These are phyloP conservation scores for Anarsia innoxiella DNA, from an alignment of 2,888 invertebrate species.

Conservation along the genomic window DNA sequence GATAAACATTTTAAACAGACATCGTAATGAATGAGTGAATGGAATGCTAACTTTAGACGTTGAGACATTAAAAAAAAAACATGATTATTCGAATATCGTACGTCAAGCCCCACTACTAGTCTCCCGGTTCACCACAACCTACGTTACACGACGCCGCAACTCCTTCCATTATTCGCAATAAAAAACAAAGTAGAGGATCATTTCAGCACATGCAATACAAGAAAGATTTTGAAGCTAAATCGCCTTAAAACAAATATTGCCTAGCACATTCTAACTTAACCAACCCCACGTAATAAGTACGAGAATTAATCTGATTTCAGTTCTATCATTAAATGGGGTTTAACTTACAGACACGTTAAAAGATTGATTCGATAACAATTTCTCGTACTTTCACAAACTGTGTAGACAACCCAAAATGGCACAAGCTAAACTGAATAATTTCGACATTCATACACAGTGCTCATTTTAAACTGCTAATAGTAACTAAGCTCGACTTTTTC, in stretches of 20 bases:
- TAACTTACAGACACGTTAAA: too few species aligned
- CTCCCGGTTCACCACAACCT: slow-evolving; percentile 16
- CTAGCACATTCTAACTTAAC: too few species aligned
- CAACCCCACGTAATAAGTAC: slow-evolving; percentile 6
- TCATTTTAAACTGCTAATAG: too few species aligned
- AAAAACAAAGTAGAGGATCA: too few species aligned
- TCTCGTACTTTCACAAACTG: too few species aligned
- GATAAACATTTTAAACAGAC: slow-evolving; percentile 19
- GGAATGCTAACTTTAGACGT: slow-evolving; percentile 44
- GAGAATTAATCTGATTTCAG: not conserved
- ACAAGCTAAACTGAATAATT: too few species aligned
- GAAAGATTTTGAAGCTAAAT: not conserved
- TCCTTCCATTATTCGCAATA: too few species aligned
- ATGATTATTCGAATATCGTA: slow-evolving; percentile 21
- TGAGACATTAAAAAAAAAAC: too few species aligned
- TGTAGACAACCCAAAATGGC: too few species aligned
- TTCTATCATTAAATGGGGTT: not conserved
- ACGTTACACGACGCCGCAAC: slow-evolving; percentile 18
- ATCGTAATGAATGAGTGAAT: slow-evolving; percentile 18
- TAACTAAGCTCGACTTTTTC: too few species aligned
- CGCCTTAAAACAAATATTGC: not conserved
- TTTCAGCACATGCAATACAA: not conserved
- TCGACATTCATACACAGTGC: too few species aligned
- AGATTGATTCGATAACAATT: too few species aligned
- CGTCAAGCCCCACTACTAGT: slow-evolving; percentile 28